A percentile compares a stretch with the other conserved stretches of the same genome.
Evolutionary conservation across 2,797 vertebrate species (phyloP).

Genomic region (Eurystomus glaucurus): DNA sequence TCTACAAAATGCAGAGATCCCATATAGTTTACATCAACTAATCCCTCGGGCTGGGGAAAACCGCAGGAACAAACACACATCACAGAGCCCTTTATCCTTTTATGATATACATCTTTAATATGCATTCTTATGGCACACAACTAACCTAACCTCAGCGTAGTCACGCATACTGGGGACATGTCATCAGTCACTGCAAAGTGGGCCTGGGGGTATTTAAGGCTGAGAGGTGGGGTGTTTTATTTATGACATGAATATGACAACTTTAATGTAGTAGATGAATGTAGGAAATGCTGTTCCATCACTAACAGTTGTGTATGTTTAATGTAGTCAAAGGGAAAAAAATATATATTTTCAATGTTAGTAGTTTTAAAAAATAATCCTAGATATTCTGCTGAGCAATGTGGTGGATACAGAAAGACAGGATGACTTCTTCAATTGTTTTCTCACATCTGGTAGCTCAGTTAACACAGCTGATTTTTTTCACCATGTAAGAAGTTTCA

Average conservation of each 20-base stretch:
- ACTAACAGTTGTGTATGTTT: not conserved
- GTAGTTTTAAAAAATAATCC: slow-evolving; percentile 6
- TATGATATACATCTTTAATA: slow-evolving; percentile 41
- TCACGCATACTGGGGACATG: slow-evolving; percentile 2
- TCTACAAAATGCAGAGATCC: not conserved
- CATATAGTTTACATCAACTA: not conserved
- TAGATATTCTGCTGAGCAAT: not conserved
- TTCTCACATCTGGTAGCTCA: not conserved
- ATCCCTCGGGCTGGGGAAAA: not conserved
- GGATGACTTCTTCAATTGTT: not conserved
- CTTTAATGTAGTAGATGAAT: not conserved
- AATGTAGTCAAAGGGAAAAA: not conserved
- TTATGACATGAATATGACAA: slow-evolving; percentile 46
- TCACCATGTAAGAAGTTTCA: not conserved
- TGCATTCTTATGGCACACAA: slow-evolving; percentile 7
- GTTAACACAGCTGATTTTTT: not conserved
- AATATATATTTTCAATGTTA: not conserved
- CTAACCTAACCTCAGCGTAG: slow-evolving; percentile 11
- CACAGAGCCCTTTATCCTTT: not conserved
- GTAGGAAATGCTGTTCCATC: slow-evolving; percentile 1
- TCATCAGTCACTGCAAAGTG: slow-evolving; percentile 7
- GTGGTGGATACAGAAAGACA: not conserved
- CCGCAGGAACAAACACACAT: not conserved
- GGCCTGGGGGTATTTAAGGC: slow-evolving; percentile 57
- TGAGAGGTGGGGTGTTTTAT: slow-evolving; percentile 59